Evolutionary conservation across 2,113 vertebrate species (phyloP), one percentile per base, ranked within the genome.

Genomic region (Vimba vimba): DNA sequence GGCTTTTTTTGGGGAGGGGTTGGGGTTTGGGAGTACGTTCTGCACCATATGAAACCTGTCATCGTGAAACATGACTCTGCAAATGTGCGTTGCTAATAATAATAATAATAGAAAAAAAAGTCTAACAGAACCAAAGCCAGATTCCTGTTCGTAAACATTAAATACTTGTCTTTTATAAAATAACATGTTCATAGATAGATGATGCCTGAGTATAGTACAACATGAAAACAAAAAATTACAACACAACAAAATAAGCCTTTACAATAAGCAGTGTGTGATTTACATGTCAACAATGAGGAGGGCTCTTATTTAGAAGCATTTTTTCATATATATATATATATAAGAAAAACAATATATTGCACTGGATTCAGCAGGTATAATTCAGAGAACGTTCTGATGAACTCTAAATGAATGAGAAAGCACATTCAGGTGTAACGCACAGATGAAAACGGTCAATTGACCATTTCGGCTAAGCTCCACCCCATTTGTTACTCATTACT

Each of bases 191-290:
- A 8, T 64, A 71, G 36, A 66, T 75, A 17, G 13, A 36, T 62
- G 39, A 82, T 39, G 83, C 81, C 64, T 73, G 66, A 76, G 79
- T 82, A 62, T 64, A 82, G 64, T 77, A 86, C 60, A 52, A 66
- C 52, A 21, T 88, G 55, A 84, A 45, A 76, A 77, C 73, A n/a
- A 73, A 52, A 55, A 79, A 45, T 12, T 60, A 79, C 30, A 59
- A 82, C 30, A 77, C 57, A 7, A 21, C 17, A 52, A 79, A 79
- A 86, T 47, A 82, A 82, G 59, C 79, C 59, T 80, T 80, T 80
- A 80, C 59, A 82, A 30, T 68, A 50, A 68, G 81, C 33, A 52
- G 19, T 39, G 30, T 17, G 64, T 73, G 7, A 83, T 73, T 27
- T 71, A 71, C 64, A 82, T 68, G 80, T 71, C 68, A 57, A 39